These are phyloP conservation scores for Sander lucioperca DNA, from an alignment of 2,113 vertebrate species.

Conservation along the genomic window DNA sequence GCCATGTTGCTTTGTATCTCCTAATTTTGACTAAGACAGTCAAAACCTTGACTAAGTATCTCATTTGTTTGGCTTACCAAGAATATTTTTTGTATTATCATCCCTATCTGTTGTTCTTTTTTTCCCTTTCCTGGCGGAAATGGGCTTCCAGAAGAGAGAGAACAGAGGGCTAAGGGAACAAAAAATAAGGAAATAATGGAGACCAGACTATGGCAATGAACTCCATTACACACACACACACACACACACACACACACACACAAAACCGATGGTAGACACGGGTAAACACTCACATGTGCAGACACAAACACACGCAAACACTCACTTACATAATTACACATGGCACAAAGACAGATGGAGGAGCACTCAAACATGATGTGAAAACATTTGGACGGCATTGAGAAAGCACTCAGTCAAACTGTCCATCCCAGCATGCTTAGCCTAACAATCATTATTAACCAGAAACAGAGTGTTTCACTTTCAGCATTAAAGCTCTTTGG, in stretches of 20 bases:
- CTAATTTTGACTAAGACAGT: neutral
- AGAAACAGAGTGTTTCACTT: constrained; percentile 4
- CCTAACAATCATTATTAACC: constrained; percentile 6
- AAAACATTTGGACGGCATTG: constrained; percentile 26
- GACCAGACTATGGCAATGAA: constrained; percentile 58
- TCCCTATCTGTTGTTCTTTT: neutral
- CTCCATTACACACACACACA: constrained; percentile 15
- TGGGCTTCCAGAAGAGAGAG: constrained; percentile 3
- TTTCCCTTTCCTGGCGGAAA: constrained; percentile 17
- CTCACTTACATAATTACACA: constrained; percentile 42
- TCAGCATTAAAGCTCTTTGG: neutral
- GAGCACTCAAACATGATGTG: neutral
- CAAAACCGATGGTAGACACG: constrained; percentile 26
- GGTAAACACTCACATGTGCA: constrained; percentile 47
- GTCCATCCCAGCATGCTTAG: neutral
- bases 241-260: neutral
- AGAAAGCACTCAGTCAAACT: constrained; percentile 26
- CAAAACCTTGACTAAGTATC: neutral
- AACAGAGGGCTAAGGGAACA: constrained; percentile 39
- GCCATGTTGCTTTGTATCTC: neutral
- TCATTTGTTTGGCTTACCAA: neutral
- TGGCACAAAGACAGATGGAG: constrained; percentile 34
- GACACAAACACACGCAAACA: constrained; percentile 46
- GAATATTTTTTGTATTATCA: neutral
- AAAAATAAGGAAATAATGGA: constrained; percentile 58